Base-by-base conservation (phyloP, 2,113 vertebrate species). In the Falco punctatus region DNA sequence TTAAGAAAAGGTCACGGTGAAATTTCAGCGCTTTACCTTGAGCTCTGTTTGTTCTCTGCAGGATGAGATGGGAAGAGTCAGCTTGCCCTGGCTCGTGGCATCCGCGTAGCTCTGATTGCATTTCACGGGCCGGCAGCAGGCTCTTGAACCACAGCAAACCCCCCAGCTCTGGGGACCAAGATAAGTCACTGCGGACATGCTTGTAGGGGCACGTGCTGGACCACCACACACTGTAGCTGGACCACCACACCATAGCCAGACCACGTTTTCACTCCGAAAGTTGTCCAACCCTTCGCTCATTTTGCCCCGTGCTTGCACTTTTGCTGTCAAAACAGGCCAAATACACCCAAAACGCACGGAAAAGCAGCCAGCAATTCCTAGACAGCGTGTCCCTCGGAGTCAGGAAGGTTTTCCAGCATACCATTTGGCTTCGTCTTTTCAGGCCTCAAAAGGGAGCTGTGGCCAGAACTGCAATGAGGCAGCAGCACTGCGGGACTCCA, bases 1-100 rank as follows among this genome's bases (percentile, higher is more conserved):
- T 97, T 96, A 94, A 96, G 98, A 98, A 98, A 98, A 98, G 98
- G 98, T 98, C 98, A 98, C 67, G 38, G 58, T 95, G 94, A 97
- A 97, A 98, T 96, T 96, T 96, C 96, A 96, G 97, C 10, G 94
- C 96, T 97, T 93, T 94, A 97, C 98, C 98, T 97, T 96, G 94
- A 97, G 98, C 98, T 97, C 97, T 75, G 97, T 96, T 97, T 91
- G 82, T 94, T 95, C 94, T 89, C 93, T 33, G 79, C 21, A 21
- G 97, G 94, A 97, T 84, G 95, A 96, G 91, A 93, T 24, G 71
- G 96, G 85, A 96, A 97, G 92, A 96, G 95, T 92, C 95, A 94
- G 89, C 35, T 49, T 54, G 94, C 95, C 95, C 77, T 66, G 91
- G 89, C 97, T 93, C 11, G 1, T 94, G 91, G 86, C 62, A 95